Conservation (phyloP, 2,888 invertebrate species). For the Drosophila dives region DNA sequence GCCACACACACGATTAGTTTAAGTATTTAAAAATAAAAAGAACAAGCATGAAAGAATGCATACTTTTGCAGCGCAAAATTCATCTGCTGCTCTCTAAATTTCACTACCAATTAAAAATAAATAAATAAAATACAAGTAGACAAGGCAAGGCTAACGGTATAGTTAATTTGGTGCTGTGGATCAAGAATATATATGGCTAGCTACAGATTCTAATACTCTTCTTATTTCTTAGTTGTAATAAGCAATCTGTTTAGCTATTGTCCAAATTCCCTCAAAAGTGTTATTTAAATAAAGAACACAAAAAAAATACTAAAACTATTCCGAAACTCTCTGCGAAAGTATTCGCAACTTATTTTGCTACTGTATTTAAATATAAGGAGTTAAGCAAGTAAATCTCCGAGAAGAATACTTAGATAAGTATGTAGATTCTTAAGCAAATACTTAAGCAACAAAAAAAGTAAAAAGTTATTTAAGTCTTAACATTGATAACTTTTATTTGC, state of each 20-base stretch:
- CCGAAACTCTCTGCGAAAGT: not conserved
- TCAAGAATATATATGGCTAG: not conserved
- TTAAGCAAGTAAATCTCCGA: not conserved
- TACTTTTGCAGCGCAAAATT: not conserved
- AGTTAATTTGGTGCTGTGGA: not conserved
- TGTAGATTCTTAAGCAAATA: not conserved
- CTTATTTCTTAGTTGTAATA: no score
- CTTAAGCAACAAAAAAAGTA: not conserved
- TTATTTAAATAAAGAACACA: not conserved
- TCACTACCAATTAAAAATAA: not conserved
- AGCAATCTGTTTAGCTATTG: not conserved
- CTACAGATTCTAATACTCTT: not conserved
- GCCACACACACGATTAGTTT: no score
- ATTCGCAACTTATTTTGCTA: not conserved
- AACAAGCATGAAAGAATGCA: not conserved
- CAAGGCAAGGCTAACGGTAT: no score
- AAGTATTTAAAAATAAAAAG: not conserved
- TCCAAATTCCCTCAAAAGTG: not conserved
- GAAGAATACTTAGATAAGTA: not conserved
- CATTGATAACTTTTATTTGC: not conserved
- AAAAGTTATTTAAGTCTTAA: not conserved
- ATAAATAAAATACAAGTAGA: no score
- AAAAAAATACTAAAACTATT: not conserved
- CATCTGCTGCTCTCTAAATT: not conserved
- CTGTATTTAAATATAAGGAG: not conserved